Evolutionary conservation across 2,113 vertebrate species (phyloP), one percentile per base, ranked within the genome.

Genomic region (Willisornis vidua): DNA sequence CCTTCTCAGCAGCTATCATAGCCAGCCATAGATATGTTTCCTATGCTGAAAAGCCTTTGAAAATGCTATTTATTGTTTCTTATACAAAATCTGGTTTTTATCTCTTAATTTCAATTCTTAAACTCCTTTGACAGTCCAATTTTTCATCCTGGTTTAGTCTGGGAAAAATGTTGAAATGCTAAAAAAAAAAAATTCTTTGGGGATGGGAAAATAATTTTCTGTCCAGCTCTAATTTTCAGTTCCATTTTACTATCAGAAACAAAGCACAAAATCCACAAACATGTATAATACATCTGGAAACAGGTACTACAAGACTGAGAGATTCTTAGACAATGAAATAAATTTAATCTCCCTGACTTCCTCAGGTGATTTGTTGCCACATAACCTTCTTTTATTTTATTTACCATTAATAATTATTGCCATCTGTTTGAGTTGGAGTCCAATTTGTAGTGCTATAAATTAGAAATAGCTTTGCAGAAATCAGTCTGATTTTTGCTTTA

Each of bases 61-160:
- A 93, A 93, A 79, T 15, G 18, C 24, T 94, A 83, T 90, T 82
- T 93, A 65, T 65, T 90, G 25, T 83, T 94, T 90, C 84, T 85
- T 73, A 58, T 13, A 41, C 29, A 83, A 87, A 96, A 95, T 93
- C 85, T 97, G 88, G 29, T 95, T 31, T 85, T 89, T 80, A 89
- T 92, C 70, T 68, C 89, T 75, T 89, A 83, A 84, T 82, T 94
- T 94, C 17, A 76, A 28, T 80, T 89, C 62, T 91, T 87, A 92
- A 94, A 85, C 49, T 72, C 19, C 75, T 96, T 68, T 82, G 84
- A 96, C 86, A 93, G 63, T 80, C 35, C 18, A 94, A 95, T 96
- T 92, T 93, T 94, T 95, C 74, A 87, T 94, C 24, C 31, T 87
- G 45, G 17, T 87, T 94, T 87, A 78, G 86, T 82, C 80, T 92